Base-by-base conservation (phyloP, 2,888 invertebrate species). In the Lasioglossum vierecki region DNA sequence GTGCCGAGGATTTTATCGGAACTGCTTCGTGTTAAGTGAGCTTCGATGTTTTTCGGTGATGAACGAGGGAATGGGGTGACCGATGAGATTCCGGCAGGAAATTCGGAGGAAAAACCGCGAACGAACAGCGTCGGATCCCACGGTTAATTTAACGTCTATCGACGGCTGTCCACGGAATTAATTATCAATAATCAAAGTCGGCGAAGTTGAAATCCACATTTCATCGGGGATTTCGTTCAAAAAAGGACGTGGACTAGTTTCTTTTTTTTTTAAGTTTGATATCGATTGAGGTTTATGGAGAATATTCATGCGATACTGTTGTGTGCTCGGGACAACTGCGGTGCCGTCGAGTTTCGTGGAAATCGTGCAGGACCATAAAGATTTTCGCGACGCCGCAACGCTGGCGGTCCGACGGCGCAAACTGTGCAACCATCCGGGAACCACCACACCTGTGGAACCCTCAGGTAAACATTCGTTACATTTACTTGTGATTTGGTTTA, bases 391-490 rank as follows among this genome's bases (percentile, higher is more conserved):
- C 49, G 68, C 11, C 22, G 22, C 57, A 49, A 11, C 22, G 22
- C 3, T 53, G 53, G n/a, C 68, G 44, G 73, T 75, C 78, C 49
- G 60, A 71, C 70, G 68, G 68, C 68, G 76, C 39, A 30, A 60
- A 57, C 66, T 4, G 68, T 22, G n/a, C 68, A 22, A 35, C 68
- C 22, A 41, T 30, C 35, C 78, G 74, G 71, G 70, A 84, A 87
- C 41, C 60, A 9, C n/a, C 22, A 72, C 80, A 88, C 74, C 88
- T 84, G 83, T 85, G 82, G 41, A 83, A 84, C 78, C 70, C 76
- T 73, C 53, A 87, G 89, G 89, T 90, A 88, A 88, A 86, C 18
- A 39, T 68, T 68, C 22, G 2, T 68, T 68, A 39, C 35, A 1
- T 63, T 63, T 26, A 63, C 30, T 15, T 30, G 60, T 30, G 26